phyloP scores from a whole-genome alignment of 2,888 invertebrate species.

The Plusia festucae region DNA sequence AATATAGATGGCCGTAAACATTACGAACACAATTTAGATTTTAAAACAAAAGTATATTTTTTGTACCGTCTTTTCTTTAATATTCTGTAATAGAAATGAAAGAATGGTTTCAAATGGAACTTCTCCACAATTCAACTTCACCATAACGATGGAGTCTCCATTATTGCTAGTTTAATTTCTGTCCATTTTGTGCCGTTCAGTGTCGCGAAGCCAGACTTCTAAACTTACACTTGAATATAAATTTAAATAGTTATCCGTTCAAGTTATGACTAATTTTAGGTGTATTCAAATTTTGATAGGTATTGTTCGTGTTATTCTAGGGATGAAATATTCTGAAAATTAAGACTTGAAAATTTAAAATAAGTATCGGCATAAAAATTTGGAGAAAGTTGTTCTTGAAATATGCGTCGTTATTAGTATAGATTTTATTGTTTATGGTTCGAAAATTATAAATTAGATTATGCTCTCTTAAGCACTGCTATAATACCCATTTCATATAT shows the following conservation, averaged over 20 bases:
- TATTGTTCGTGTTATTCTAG: constrained; percentile 10
- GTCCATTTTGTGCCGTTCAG: constrained; percentile 50
- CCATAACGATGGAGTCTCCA: constrained; percentile 35
- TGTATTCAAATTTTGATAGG: constrained; percentile 15
- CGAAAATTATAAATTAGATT: no score
- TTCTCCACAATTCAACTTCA: constrained; percentile 13
- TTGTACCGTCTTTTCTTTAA: no score
- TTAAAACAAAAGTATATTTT: no score
- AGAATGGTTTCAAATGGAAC: no score
- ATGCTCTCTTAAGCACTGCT: no score
- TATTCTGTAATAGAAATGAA: no score
- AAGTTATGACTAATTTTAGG: constrained; percentile 23
- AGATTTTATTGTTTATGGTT: background rate
- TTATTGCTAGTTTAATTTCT: constrained; percentile 54
- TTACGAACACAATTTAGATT: no score
- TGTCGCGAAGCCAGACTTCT: constrained; percentile 32
- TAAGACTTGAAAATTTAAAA: background rate
- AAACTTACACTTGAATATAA: constrained; percentile 45
- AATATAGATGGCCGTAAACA: no score
- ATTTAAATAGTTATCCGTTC: constrained; percentile 35
- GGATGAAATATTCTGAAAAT: background rate
- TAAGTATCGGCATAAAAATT: background rate
- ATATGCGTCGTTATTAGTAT: no score
- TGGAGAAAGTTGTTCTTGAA: no score
- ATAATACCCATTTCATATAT: no score